phyloP scores from a whole-genome alignment of 37 sponge, comb jelly and placozoan genomes.

The Lycopodina hypogea region DNA sequence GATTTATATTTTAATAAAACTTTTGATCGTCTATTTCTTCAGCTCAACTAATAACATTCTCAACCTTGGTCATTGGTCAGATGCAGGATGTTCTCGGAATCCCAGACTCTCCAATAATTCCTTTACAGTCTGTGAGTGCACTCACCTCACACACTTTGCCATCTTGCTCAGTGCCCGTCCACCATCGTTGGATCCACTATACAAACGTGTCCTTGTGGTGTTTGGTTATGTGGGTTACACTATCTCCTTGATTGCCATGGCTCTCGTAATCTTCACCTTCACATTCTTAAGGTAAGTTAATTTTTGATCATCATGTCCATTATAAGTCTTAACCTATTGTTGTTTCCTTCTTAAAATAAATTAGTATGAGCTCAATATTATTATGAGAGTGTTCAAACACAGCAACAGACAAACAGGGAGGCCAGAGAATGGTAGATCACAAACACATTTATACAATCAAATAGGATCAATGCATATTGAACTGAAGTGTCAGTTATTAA shows the following conservation, averaged over 20 bases:
- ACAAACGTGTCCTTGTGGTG: neutral
- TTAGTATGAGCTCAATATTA: no score
- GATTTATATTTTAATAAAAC: no score
- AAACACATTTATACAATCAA: no score
- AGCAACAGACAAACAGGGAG: no score
- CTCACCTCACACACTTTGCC: constrained; percentile 74
- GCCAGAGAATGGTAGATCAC: no score
- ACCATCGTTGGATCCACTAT: neutral
- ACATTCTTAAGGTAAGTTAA: neutral
- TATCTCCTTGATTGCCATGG: constrained; percentile 19
- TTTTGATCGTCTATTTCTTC: no score
- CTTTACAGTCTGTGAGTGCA: constrained; percentile 46
- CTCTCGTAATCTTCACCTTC: neutral
- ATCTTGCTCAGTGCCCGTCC: constrained; percentile 41
- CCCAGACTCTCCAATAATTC: constrained; percentile 4
- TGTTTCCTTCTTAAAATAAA: no score
- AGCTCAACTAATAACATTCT: neutral
- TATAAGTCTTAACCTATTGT: no score
- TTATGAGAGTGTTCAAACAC: no score
- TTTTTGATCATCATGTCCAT: no score
- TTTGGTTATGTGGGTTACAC: constrained; percentile 20
- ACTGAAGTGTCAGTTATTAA: no score
- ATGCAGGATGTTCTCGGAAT: constrained; percentile 30
- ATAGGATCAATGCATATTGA: no score
- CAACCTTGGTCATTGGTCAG: constrained; percentile 20